Evolutionary conservation across 2,113 vertebrate genomes (phyloP).

Genomic region (Rhagologus leucostigma): DNA sequence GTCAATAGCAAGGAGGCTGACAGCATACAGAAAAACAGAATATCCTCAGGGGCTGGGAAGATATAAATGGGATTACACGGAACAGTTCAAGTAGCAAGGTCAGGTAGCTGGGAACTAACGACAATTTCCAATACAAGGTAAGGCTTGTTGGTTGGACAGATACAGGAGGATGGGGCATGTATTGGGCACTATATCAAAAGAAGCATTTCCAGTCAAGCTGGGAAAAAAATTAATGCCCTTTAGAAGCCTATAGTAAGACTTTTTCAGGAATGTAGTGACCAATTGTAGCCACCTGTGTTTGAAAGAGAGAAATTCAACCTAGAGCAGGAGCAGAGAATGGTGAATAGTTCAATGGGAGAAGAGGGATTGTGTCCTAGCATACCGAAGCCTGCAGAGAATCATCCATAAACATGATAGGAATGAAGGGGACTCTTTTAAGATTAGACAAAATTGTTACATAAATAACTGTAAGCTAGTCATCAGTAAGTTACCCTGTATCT

Average conservation of each 20-base stretch:
- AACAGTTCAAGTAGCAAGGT: constrained; percentile 28
- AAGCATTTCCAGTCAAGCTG: neutral
- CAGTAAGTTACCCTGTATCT: neutral
- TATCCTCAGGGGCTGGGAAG: neutral
- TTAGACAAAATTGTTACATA: neutral
- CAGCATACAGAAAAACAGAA: neutral
- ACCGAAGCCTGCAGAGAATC: neutral
- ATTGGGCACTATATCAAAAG: constrained; percentile 5
- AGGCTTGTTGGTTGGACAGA: neutral
- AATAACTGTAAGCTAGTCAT: neutral
- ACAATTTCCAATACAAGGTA: neutral
- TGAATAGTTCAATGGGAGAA: neutral
- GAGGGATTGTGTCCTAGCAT: neutral
- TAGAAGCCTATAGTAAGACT: neutral
- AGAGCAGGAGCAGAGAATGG: neutral
- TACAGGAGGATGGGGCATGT: neutral
- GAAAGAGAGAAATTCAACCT: neutral
- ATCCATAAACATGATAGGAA: neutral
- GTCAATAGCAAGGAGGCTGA: neutral
- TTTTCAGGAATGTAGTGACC: neutral
- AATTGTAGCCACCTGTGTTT: neutral
- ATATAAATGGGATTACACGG: constrained; percentile 27
- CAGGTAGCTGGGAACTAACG: constrained; percentile 12
- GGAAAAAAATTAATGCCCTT: neutral
- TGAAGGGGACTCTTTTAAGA: neutral